Percentiles rank a stretch among this genome's conserved stretches.
These are phyloP conservation scores for Accipiter cooperii DNA, from an alignment of 2,113 vertebrate species.

Conservation along the genomic window DNA sequence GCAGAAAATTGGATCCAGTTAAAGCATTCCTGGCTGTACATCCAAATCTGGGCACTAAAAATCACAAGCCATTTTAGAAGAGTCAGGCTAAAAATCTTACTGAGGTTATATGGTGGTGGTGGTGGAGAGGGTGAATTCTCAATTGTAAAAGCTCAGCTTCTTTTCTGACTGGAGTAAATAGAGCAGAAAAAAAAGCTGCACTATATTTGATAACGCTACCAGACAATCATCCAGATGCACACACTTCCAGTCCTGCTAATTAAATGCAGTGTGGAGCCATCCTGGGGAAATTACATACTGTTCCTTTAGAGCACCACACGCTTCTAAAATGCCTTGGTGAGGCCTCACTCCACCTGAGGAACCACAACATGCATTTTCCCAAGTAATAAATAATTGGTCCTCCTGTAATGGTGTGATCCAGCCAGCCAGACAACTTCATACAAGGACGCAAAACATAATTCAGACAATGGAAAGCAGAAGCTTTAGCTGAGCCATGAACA, in stretches of 20 bases:
- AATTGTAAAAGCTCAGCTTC: not conserved
- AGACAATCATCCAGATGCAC: slow-evolving; percentile 21
- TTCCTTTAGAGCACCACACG: not conserved
- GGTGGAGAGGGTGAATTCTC: not conserved
- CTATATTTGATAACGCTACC: slow-evolving; percentile 22
- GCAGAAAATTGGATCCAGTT: not conserved
- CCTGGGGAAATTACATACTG: not conserved
- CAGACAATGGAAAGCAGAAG: not conserved
- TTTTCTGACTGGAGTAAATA: not conserved
- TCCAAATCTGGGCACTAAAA: not conserved
- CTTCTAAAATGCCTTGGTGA: not conserved
- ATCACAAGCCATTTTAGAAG: not conserved
- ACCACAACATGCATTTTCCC: not conserved
- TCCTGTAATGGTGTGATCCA: not conserved
- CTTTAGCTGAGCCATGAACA: not conserved
- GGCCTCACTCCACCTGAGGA: not conserved
- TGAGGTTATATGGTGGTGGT: not conserved
- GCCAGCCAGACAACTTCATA: not conserved
- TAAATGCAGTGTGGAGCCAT: slow-evolving; percentile 26
- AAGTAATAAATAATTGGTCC: not conserved
- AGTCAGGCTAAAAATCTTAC: not conserved
- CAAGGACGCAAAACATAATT: not conserved
- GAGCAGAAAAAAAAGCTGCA: not conserved
- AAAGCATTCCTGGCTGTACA: not conserved
- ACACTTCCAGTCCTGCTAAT: not conserved